Conservation (phyloP, 1,140 invertebrate genomes). For the Lanistes nyassanus region DNA sequence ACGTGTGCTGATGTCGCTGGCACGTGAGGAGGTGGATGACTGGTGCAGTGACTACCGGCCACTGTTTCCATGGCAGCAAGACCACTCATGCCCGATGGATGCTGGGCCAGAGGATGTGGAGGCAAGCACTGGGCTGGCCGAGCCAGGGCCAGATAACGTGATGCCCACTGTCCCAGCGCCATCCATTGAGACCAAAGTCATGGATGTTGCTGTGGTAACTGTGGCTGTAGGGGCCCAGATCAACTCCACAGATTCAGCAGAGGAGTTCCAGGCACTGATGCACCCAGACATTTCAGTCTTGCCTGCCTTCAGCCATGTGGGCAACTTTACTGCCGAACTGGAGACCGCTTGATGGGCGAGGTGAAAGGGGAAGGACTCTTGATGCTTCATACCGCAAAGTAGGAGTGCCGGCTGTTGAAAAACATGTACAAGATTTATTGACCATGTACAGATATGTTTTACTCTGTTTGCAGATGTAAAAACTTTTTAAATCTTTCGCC, state of each 20-base stretch:
- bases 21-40: constrained; percentile 48
- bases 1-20: constrained; percentile 55
- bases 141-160: neutral
- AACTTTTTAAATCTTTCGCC: too few species aligned
- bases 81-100: constrained; percentile 26
- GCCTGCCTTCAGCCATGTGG: neutral
- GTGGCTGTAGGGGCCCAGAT: constrained; percentile 8
- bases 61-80: constrained; percentile 30
- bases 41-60: constrained; percentile 32
- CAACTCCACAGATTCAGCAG: constrained; percentile 3
- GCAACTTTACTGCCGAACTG: constrained; percentile 29
- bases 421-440: too few species aligned
- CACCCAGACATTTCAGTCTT: constrained; percentile 33
- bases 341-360: constrained; percentile 23
- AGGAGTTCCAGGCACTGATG: constrained; percentile 33
- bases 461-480: too few species aligned
- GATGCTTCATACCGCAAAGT: too few species aligned
- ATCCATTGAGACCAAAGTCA: constrained; percentile 1
- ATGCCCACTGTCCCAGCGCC: neutral
- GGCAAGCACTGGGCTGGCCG: neutral
- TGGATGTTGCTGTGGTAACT: constrained; percentile 12
- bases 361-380: too few species aligned
- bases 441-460: too few species aligned
- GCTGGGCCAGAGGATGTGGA: constrained; percentile 60
- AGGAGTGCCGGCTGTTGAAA: too few species aligned